These are phyloP conservation scores for Candoia aspera DNA, from an alignment of 2,113 vertebrate species.

Conservation along the genomic window DNA sequence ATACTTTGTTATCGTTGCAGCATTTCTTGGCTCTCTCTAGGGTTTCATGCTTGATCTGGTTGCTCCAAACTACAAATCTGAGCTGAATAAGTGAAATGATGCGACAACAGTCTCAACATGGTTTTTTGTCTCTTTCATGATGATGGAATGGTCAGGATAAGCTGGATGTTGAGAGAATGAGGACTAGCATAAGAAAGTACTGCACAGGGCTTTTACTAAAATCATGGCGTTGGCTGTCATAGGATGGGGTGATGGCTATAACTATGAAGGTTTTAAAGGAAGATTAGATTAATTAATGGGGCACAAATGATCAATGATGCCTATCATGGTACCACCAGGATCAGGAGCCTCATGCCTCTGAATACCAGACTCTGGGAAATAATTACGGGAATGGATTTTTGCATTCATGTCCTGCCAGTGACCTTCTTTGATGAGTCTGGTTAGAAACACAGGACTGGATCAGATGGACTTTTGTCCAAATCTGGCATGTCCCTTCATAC, in stretches of 20 bases:
- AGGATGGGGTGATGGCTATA: not conserved
- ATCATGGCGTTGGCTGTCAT: not conserved
- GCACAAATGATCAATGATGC: not conserved
- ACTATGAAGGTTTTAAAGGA: not conserved
- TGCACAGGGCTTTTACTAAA: not conserved
- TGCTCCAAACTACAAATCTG: not conserved
- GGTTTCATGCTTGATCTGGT: not conserved
- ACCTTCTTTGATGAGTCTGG: not conserved
- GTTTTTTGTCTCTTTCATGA: not conserved
- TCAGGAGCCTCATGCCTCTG: not conserved
- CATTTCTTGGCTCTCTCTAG: not conserved
- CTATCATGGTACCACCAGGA: not conserved
- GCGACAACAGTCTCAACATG: not conserved
- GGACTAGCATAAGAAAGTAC: not conserved
- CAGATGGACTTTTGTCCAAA: not conserved
- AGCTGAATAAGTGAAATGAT: not conserved
- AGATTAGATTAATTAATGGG: not conserved
- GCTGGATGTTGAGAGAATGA: not conserved
- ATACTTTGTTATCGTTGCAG: not conserved
- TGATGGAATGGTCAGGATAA: not conserved
- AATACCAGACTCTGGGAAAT: not conserved
- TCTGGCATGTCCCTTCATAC: not conserved
- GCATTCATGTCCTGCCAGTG: not conserved
- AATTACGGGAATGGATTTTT: no score
- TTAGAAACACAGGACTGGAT: not conserved